Evolutionary conservation across 1,140 invertebrate species (phyloP).

Genomic region (Battus philenor): DNA sequence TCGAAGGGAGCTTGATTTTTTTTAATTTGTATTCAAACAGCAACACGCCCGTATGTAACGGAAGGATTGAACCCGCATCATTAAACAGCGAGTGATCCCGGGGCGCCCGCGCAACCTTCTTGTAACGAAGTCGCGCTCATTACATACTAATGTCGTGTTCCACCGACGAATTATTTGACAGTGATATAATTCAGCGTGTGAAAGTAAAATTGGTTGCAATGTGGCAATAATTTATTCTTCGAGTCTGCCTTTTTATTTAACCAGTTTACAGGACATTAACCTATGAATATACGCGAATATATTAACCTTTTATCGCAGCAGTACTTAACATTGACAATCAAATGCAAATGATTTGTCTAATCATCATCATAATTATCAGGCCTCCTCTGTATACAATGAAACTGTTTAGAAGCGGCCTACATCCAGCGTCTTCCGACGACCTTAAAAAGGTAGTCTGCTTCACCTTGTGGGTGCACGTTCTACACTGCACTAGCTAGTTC

Average conservation of each 20-base stretch:
- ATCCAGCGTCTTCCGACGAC: too few relatives aligned
- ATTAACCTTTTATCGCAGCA: background rate
- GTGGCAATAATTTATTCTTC: background rate
- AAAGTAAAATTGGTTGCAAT: background rate
- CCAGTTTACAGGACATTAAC: background rate
- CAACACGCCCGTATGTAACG: constrained; percentile 33
- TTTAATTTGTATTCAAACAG: constrained; percentile 55
- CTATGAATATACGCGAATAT: background rate
- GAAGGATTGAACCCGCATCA: constrained; percentile 56
- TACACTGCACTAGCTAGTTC: too few relatives aligned
- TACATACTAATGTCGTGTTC: constrained; percentile 61
- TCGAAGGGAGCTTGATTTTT: too few relatives aligned
- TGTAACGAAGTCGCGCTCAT: constrained; percentile 33
- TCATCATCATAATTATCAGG: background rate
- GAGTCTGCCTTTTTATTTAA: background rate
- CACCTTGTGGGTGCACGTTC: too few relatives aligned
- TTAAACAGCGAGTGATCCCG: constrained; percentile 41
- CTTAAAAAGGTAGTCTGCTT: too few relatives aligned
- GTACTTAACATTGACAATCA: background rate
- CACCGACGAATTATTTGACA: constrained; percentile 20
- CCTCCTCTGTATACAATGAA: too few relatives aligned
- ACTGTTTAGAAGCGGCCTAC: too few relatives aligned
- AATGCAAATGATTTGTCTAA: background rate
- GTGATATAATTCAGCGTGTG: constrained; percentile 16
- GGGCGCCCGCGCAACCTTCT: constrained; percentile 56